Evolutionary conservation across 2,888 invertebrate species (phyloP).

Genomic region (Mythimna vitellina): DNA sequence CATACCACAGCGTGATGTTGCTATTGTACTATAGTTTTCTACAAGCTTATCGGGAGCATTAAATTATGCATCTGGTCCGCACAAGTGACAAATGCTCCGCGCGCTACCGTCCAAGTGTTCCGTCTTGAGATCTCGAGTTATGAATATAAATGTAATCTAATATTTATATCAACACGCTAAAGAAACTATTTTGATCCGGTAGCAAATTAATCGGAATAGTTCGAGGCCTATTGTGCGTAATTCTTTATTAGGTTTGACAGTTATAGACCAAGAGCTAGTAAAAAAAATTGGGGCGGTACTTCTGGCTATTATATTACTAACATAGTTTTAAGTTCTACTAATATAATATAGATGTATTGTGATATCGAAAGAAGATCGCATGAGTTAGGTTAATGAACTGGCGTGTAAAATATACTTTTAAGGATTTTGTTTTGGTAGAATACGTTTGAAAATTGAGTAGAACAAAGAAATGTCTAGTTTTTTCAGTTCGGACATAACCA

Average conservation of each 20-base stretch:
- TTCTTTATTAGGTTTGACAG: constrained; percentile 35
- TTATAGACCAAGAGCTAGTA: constrained; percentile 12
- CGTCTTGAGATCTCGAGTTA: constrained; percentile 73
- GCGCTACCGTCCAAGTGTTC: constrained; percentile 69
- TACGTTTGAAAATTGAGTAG: too few relatives aligned
- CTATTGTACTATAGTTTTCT: constrained; percentile 34
- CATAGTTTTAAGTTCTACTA: too few relatives aligned
- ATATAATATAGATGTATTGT: too few relatives aligned
- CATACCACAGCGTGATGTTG: constrained; percentile 36
- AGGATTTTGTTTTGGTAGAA: too few relatives aligned
- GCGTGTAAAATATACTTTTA: too few relatives aligned
- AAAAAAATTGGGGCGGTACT: neutral
- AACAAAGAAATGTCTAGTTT: too few relatives aligned
- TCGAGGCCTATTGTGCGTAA: constrained; percentile 67
- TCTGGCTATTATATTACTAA: too few relatives aligned
- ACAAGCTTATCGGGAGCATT: constrained; percentile 40
- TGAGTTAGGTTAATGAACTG: too few relatives aligned
- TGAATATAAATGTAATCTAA: constrained; percentile 80
- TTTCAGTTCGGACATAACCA: too few relatives aligned
- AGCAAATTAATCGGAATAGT: constrained; percentile 73
- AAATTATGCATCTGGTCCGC: constrained; percentile 62
- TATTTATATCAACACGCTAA: constrained; percentile 80
- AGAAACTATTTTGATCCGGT: constrained; percentile 85
- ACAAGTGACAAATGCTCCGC: constrained; percentile 55
- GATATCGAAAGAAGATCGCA: too few relatives aligned